Evolutionary conservation across 2,797 vertebrate genomes (phyloP).

Genomic region (Polyboroides typus): DNA sequence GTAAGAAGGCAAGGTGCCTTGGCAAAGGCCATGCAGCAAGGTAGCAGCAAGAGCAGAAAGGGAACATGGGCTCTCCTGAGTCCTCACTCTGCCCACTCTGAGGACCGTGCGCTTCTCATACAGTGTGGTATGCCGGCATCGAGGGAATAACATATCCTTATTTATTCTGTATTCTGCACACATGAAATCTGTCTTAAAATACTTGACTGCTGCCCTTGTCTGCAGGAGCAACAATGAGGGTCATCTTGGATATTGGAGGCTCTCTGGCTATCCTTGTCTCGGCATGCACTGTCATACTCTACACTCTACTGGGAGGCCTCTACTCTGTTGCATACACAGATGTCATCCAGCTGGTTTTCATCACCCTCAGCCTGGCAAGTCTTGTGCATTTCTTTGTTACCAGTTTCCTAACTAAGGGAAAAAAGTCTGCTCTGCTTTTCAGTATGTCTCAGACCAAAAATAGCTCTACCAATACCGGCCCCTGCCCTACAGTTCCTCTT

Average conservation of each 20-base stretch:
- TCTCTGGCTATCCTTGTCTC: slow-evolving; percentile 80
- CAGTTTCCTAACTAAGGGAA: neutral
- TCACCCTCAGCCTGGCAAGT: slow-evolving; percentile 79
- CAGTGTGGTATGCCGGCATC: neutral
- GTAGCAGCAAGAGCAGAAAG: neutral
- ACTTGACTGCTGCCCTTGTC: neutral
- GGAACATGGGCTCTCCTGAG: accelerated
- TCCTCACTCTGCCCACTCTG: neutral
- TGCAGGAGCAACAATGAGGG: slow-evolving; percentile 82
- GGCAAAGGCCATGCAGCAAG: neutral
- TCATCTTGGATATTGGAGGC: slow-evolving; percentile 80
- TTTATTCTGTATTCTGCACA: neutral
- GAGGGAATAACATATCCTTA: neutral
- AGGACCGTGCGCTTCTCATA: neutral
- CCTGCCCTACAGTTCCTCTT: neutral
- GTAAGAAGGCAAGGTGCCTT: neutral
- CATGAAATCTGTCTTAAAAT: neutral
- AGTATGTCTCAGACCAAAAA: neutral
- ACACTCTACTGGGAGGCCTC: slow-evolving; percentile 84
- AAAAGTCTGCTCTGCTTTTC: neutral
- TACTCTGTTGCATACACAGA: slow-evolving; percentile 84
- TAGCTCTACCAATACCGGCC: neutral
- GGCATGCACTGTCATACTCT: slow-evolving; percentile 78
- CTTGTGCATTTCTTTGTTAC: neutral
- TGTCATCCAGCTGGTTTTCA: slow-evolving; percentile 83